Percentiles rank a stretch among this genome's conserved stretches.
phyloP scores from a whole-genome alignment of 2,113 vertebrate genomes.

The Gymnogyps californianus region DNA sequence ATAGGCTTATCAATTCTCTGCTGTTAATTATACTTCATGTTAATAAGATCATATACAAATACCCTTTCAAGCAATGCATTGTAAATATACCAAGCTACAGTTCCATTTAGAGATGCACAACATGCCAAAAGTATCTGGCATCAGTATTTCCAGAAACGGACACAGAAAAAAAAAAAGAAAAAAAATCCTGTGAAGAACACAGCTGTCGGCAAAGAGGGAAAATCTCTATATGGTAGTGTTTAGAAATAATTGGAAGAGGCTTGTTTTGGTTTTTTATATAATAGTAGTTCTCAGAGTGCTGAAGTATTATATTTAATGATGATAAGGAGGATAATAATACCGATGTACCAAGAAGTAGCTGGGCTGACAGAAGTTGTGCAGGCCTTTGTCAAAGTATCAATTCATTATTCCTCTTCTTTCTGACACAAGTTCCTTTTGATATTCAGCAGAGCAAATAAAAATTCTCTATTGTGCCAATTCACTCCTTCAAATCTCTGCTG shows the following conservation, averaged over 20 bases:
- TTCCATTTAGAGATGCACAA: neutral
- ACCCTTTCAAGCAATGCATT: neutral
- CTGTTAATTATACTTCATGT: neutral
- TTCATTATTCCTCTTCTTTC: neutral
- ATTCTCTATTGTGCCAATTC: neutral
- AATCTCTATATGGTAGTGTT: neutral
- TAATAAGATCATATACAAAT: constrained; percentile 1
- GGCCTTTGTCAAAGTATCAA: neutral
- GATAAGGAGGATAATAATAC: neutral
- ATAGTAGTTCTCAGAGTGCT: neutral
- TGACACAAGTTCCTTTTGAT: neutral
- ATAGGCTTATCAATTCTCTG: neutral
- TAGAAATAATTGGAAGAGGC: neutral
- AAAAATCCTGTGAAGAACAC: neutral
- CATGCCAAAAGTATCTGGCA: neutral
- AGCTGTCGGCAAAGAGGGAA: neutral
- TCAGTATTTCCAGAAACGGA: neutral
- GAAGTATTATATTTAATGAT: neutral
- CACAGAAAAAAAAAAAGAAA: neutral
- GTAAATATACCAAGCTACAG: neutral
- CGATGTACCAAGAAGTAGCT: neutral
- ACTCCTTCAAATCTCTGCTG: neutral
- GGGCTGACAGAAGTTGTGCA: neutral
- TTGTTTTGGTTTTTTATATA: neutral
- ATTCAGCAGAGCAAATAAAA: neutral